phyloP scores from a whole-genome alignment of 2,797 vertebrate genomes.

The Rhynchonycteris naso region DNA sequence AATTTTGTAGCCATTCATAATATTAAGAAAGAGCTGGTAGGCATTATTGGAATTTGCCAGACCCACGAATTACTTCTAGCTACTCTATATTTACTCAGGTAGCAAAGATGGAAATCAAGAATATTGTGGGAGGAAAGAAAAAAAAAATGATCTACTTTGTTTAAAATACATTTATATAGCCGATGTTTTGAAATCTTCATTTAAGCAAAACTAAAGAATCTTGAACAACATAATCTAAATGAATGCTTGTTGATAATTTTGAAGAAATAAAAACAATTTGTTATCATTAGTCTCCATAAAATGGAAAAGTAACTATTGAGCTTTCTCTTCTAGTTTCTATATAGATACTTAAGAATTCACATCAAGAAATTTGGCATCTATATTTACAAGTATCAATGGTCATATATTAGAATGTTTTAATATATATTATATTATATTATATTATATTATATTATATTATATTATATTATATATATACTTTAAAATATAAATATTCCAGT shows the following conservation, averaged over 20 bases:
- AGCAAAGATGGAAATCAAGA: neutral
- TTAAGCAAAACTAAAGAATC: neutral
- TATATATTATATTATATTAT: no score
- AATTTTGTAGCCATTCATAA: neutral
- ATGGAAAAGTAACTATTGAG: neutral
- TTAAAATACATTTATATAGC: neutral
- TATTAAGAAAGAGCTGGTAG: neutral
- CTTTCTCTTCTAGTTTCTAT: neutral
- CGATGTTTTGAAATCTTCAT: neutral
- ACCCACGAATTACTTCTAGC: neutral
- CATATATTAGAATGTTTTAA: neutral
- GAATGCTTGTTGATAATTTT: neutral
- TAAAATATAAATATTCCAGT: neutral
- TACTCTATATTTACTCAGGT: neutral
- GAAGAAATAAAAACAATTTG: neutral
- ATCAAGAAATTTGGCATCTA: neutral
- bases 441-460: no score
- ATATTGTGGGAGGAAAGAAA: neutral
- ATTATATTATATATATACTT: neutral
- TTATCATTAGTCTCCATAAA: neutral
- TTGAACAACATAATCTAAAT: neutral
- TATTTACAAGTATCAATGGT: neutral
- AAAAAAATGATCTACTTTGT: neutral
- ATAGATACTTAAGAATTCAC: neutral
- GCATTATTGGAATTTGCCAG: neutral